Evolutionary conservation across 2,888 invertebrate genomes (phyloP), one percentile per base, ranked within the genome.

Genomic region (Cremastinae sp.): DNA sequence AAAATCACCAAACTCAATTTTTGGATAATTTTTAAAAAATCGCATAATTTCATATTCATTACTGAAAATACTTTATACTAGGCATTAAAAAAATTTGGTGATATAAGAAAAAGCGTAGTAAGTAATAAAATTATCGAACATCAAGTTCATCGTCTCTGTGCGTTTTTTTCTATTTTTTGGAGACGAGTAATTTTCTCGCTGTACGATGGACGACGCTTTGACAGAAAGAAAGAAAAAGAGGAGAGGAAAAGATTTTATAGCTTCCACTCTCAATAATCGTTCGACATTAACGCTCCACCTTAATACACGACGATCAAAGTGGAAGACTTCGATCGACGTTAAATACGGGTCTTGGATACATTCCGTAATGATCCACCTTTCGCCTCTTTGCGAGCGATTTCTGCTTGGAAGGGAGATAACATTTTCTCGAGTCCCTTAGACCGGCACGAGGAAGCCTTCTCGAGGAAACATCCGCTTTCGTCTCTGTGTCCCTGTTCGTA

Each of bases 211-310:
- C 28, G 28, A 28, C 2, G 28, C 28, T 3, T 28, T 28, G 28
- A 28, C 28, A 22, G 14, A 9, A 1, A 39, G 20, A 5, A n/a
- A 58, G 39, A 58, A n/a, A n/a, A 51, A 20, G 10, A 18, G 12
- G 49, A 18, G 37, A 51, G 45, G 43, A 45, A 58, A 35, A 41
- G 47, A 45, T 18, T 70, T 59, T 70, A 77, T 70, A 37, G 76
- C 69, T 65, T 74, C 70, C 56, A 71, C 62, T 68, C 49, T 69
- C 61, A 70, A 71, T 71, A 74, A 78, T 66, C 62, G 74, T 68
- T 78, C 49, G 45, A 64, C 18, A 74, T 77, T 74, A 77, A 77
- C 69, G 73, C 51, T 64, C 53, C 65, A 47, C 49, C 53, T 69
- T 69, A 59, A 28, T 62, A 56, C 49, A 39, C 51, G 55, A 77